These are phyloP conservation scores for Cossypha polioptera DNA, from an alignment of 2,797 vertebrate genomes.

Conservation along the genomic window DNA sequence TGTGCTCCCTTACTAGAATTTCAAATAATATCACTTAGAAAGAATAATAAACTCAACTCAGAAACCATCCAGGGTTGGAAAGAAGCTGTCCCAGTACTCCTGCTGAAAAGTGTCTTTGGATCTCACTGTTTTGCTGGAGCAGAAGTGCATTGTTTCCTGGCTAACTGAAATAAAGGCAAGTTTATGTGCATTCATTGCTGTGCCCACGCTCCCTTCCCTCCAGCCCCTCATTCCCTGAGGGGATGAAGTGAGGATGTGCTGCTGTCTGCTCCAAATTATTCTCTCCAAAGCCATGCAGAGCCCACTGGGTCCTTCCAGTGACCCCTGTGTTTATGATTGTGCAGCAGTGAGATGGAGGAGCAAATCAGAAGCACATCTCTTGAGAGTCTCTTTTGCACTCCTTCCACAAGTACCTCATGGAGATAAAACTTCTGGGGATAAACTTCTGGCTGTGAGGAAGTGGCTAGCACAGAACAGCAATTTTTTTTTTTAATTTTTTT, in stretches of 20 bases:
- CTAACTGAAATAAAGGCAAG: neutral
- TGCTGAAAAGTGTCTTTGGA: neutral
- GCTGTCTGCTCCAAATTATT: neutral
- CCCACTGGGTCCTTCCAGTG: neutral
- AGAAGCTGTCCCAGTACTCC: neutral
- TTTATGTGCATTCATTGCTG: neutral
- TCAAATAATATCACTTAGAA: neutral
- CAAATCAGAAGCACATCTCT: neutral
- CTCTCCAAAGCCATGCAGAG: neutral
- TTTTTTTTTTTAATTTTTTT: neutral
- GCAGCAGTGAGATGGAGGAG: neutral
- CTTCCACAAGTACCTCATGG: neutral
- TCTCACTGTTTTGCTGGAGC: neutral
- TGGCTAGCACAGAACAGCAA: neutral
- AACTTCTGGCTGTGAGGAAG: neutral
- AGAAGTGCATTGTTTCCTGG: neutral
- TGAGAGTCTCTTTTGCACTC: neutral
- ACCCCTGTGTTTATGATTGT: neutral
- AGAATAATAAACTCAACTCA: neutral
- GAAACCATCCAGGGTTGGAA: neutral
- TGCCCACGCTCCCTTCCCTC: neutral
- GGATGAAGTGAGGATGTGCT: neutral
- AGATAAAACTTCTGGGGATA: neutral
- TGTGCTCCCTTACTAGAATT: neutral
- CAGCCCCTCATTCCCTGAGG: neutral